These are phyloP conservation scores for Aurelia sp. DNA, from an alignment of 30 jellyfish, hydroid and myxozoan species.

Conservation along the genomic window DNA sequence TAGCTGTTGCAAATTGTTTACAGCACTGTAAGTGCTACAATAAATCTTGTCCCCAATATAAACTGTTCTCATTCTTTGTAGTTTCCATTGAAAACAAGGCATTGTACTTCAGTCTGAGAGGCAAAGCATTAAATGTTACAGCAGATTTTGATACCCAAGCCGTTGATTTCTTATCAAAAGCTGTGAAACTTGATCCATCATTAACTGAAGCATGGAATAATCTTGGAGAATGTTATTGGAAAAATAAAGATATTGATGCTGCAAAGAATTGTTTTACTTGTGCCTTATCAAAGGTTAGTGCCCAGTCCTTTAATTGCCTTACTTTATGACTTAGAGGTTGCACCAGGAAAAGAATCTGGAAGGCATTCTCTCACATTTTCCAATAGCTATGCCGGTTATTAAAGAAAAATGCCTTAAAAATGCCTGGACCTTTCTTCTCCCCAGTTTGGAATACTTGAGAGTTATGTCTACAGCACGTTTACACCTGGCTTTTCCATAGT, in stretches of 20 bases:
- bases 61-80: neutral
- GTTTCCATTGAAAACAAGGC: constrained; percentile 95
- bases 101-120: constrained; percentile 86
- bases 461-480: no score
- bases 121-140: constrained; percentile 82
- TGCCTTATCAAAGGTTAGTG: constrained; percentile 83
- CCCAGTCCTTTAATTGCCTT: neutral
- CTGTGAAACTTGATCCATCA: constrained; percentile 93
- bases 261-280: constrained; percentile 90
- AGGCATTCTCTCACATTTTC: no score
- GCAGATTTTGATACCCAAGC: constrained; percentile 89
- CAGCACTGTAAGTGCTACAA: no score
- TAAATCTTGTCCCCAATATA: no score
- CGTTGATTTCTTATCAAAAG: constrained; percentile 93
- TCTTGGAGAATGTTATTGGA: constrained; percentile 99
- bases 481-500: no score
- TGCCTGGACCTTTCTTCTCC: no score
- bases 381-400: no score
- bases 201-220: constrained; percentile 94
- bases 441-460: no score
- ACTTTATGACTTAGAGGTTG: no score
- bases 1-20: no score
- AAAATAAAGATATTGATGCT: constrained; percentile 85
- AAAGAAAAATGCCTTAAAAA: no score
- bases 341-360: no score